Evolutionary conservation across 2,888 invertebrate species (phyloP).

Genomic region (Gryllus longicercus): DNA sequence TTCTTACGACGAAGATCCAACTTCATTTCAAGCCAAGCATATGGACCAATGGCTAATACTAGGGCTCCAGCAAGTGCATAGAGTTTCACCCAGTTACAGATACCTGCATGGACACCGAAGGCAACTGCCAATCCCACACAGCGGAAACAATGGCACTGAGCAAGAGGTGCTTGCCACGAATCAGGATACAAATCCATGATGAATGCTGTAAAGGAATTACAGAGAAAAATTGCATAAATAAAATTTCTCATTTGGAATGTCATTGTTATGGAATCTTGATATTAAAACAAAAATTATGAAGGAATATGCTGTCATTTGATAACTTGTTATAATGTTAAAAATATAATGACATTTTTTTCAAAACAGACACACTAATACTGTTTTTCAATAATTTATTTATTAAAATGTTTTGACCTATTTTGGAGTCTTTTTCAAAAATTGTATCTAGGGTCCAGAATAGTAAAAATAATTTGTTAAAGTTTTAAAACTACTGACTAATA

Average conservation of each 20-base stretch:
- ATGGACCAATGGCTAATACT: conserved; percentile 53
- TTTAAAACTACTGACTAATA: too few relatives aligned
- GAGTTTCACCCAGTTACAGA: conserved; percentile 56
- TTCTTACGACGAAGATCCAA: conserved; percentile 40
- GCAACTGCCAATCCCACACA: conserved; percentile 59
- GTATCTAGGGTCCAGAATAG: too few relatives aligned
- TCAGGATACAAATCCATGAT: conserved; percentile 47
- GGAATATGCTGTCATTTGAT: neutral
- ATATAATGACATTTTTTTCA: too few relatives aligned
- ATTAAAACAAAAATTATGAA: neutral
- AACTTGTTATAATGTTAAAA: neutral
- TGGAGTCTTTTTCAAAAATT: too few relatives aligned
- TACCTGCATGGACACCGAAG: conserved; percentile 59
- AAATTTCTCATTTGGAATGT: too few relatives aligned
- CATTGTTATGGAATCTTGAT: too few relatives aligned
- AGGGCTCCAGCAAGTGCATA: conserved; percentile 51
- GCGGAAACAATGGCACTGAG: conserved; percentile 53
- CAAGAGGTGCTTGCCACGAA: conserved; percentile 54
- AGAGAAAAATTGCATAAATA: too few relatives aligned
- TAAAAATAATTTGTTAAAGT: too few relatives aligned
- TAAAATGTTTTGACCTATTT: too few relatives aligned
- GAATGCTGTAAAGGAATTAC: conserved; percentile 44
- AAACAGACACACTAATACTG: too few relatives aligned
- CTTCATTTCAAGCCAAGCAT: conserved; percentile 54
- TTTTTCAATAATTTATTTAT: too few relatives aligned